phyloP scores from a whole-genome alignment of 2,797 vertebrate species.

The Staurois parvus region DNA sequence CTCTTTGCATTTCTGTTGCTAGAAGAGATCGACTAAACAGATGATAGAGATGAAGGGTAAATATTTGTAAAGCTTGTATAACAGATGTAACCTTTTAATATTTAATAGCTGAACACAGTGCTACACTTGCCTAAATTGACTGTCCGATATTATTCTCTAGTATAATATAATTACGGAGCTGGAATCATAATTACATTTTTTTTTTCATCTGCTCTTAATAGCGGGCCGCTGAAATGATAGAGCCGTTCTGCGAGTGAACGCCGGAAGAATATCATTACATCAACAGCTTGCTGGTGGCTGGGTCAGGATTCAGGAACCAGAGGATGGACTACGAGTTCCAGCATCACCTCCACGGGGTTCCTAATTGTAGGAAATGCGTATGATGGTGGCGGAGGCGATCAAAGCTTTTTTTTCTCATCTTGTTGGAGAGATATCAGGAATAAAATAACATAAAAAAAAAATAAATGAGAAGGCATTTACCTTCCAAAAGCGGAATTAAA shows the following conservation, averaged over 20 bases:
- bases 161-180: background rate
- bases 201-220: background rate
- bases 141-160: background rate
- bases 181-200: background rate
- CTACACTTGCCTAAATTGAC: background rate
- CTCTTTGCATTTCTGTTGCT: background rate
- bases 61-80: background rate
- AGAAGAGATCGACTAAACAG: background rate
- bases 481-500: no score
- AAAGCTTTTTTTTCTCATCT: no score
- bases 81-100: conserved; percentile 5
- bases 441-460: no score
- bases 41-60: background rate
- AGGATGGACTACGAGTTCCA: background rate
- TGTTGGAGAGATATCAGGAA: no score
- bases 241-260: background rate
- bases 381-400: no score
- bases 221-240: background rate
- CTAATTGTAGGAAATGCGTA: no score
- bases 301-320: no score
- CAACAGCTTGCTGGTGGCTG: no score
- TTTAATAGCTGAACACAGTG: background rate
- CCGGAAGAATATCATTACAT: no score
- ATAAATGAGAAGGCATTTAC: no score
- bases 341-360: background rate